Conservation (phyloP, 64 coral and sea anemone genomes). For the Porites australiensis region DNA sequence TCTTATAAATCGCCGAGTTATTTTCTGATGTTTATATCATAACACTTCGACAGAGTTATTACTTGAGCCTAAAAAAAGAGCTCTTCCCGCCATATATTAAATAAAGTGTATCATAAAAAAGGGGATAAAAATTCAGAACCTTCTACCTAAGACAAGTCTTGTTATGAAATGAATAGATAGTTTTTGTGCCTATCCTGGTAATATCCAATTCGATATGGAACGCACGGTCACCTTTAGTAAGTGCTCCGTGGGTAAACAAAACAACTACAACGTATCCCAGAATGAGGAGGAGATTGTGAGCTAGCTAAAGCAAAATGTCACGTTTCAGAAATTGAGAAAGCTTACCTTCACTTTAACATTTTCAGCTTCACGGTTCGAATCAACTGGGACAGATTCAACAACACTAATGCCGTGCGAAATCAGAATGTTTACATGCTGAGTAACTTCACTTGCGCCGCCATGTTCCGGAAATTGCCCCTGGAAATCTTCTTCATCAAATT, state of each 20-base stretch:
- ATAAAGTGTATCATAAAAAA: background rate
- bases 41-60: background rate
- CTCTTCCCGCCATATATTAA: background rate
- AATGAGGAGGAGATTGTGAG: background rate
- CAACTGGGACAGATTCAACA: conserved; percentile 24
- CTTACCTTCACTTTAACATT: conserved; percentile 4
- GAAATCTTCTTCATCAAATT: conserved; percentile 18
- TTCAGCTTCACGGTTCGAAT: background rate
- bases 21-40: background rate
- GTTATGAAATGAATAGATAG: background rate
- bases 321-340: conserved; percentile 11
- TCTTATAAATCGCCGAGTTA: background rate
- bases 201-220: conserved; percentile 21
- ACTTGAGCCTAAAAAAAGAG: background rate
- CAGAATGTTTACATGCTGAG: conserved; percentile 11
- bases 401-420: conserved; percentile 16
- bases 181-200: background rate
- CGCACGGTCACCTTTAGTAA: conserved; percentile 1
- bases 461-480: conserved; percentile 12
- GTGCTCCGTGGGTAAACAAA: conserved; percentile 5
- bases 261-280: background rate
- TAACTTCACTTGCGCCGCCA: background rate
- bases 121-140: conserved; percentile 4
- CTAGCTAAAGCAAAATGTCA: background rate
- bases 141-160: background rate